Evolutionary conservation across 2,888 invertebrate genomes (phyloP).

Genomic region (Julus scanicus): DNA sequence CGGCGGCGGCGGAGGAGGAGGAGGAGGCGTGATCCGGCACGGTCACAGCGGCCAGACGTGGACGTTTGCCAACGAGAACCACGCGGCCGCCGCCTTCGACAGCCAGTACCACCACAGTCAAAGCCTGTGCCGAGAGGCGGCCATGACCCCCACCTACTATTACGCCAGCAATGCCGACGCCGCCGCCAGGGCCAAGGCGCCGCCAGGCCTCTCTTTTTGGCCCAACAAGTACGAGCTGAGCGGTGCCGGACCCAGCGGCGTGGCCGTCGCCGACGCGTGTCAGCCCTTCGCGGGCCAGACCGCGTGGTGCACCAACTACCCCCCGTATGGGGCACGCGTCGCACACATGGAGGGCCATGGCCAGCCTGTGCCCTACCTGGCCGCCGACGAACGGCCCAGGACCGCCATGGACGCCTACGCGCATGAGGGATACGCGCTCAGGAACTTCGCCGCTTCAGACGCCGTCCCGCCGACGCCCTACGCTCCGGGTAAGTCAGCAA

Average conservation of each 20-base stretch:
- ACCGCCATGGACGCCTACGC: slow-evolving; percentile 73
- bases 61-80: slow-evolving; percentile 72
- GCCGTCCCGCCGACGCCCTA: slow-evolving; percentile 78
- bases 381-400: slow-evolving; percentile 60
- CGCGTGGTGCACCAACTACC: slow-evolving; percentile 77
- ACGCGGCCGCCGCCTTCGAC: slow-evolving; percentile 71
- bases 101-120: slow-evolving; percentile 70
- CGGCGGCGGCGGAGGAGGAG: slow-evolving; percentile 59
- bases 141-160: slow-evolving; percentile 78
- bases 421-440: slow-evolving; percentile 79
- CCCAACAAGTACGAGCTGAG: slow-evolving; percentile 68
- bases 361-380: slow-evolving; percentile 61
- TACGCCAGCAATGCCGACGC: slow-evolving; percentile 67
- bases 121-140: slow-evolving; percentile 64
- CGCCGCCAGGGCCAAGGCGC: slow-evolving; percentile 69
- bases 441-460: slow-evolving; percentile 79
- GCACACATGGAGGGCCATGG: slow-evolving; percentile 61
- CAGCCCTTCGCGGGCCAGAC: slow-evolving; percentile 77
- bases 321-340: slow-evolving; percentile 69
- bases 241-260: slow-evolving; percentile 63
- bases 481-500: slow-evolving; percentile 76
- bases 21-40: slow-evolving; percentile 76
- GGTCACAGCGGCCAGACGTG: slow-evolving; percentile 72
- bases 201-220: slow-evolving; percentile 74
- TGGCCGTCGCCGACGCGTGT: slow-evolving; percentile 70